Base-by-base conservation (phyloP, 2,888 invertebrate species). In the Serrognathus titanus region DNA sequence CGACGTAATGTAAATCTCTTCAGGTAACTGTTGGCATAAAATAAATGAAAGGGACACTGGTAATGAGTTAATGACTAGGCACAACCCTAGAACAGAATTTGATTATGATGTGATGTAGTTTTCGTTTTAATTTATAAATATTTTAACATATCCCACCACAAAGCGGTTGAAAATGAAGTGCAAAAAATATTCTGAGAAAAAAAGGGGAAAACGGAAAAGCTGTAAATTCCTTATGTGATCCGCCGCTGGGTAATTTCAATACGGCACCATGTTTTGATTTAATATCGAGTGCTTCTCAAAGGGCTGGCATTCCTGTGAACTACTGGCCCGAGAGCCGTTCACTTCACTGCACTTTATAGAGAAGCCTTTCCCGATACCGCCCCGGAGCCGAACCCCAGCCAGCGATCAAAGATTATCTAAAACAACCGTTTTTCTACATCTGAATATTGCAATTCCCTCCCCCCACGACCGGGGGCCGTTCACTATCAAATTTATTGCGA, bases 251-350 rank as follows among this genome's bases (percentile, higher is more conserved):
- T 59, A 62, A 63, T 65, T 65, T 65, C 63, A 59, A 65, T 65
- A 64, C 57, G 57, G 57, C 35, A 55, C 57, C 55, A 54, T 63
- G 63, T 64, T 65, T 64, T 64, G 65, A 63, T 65, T 65, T 65
- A 65, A 65, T 64, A 65, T 64, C 65, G 57, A 63, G 58, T 58
- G 60, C 56, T 53, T 39, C 54, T 58, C 64, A 65, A 65, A 65
- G 65, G 58, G 4, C 52, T 61, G 56, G 51, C 60, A 65, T 64
- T 65, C 65, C 65, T 50, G 45, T 40, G 59, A 63, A 53, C 60
- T 63, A 59, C 53, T 58, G 58, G 60, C 13, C 59, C 55, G 64
- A 61, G 57, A 58, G 55, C 57, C 51, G 43, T 43, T 58, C 60
- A 58, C 60, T 58, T 55, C 52, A 47, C 31, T 60, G 60, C 60